phyloP scores from a whole-genome alignment of 2,797 vertebrate genomes.

The Periparus ater region DNA sequence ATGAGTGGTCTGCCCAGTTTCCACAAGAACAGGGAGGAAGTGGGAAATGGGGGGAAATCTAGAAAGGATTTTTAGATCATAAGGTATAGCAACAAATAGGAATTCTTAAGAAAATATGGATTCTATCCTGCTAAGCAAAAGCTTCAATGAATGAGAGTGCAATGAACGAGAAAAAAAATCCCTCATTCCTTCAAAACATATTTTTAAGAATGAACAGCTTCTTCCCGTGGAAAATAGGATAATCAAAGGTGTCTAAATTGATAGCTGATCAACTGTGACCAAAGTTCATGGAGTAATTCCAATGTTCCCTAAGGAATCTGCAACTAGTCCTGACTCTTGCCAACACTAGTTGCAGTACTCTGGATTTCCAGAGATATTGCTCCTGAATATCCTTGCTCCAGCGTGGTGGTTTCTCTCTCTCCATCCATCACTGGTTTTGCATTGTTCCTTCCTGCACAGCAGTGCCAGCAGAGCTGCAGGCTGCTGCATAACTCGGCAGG shows the following conservation, averaged over 20 bases:
- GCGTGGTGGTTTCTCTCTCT: background rate
- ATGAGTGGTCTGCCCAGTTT: background rate
- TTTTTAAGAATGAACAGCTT: background rate
- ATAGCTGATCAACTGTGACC: background rate
- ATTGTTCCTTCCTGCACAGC: background rate
- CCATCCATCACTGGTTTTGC: background rate
- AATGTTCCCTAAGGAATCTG: background rate
- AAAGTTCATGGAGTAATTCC: background rate
- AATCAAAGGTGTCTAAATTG: background rate
- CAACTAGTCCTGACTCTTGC: background rate
- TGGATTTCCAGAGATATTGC: background rate
- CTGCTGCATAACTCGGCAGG: background rate
- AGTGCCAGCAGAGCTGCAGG: background rate
- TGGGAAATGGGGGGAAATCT: background rate
- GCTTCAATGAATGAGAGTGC: background rate
- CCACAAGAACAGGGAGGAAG: background rate
- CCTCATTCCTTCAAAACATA: background rate
- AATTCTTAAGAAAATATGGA: background rate
- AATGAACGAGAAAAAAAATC: background rate
- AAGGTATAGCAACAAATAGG: background rate
- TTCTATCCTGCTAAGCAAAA: background rate
- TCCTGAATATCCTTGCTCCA: background rate
- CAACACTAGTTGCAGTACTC: background rate
- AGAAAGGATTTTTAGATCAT: background rate
- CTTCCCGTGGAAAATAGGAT: background rate